Percentiles rank a stretch among this genome's conserved stretches.
phyloP scores from a whole-genome alignment of 2,113 vertebrate genomes.

The Ariopsis seemanni region DNA sequence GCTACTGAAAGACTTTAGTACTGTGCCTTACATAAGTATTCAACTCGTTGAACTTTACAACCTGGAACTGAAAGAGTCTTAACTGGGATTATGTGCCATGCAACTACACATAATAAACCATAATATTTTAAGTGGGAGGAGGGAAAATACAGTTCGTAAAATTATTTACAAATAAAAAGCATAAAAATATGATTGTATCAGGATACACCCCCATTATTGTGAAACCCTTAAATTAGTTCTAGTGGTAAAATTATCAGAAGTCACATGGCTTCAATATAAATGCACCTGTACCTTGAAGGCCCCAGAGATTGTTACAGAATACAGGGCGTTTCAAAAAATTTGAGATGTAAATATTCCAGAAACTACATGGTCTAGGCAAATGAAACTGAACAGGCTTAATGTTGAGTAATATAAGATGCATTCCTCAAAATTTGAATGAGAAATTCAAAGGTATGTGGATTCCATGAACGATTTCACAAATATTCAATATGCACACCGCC shows the following conservation, averaged over 20 bases:
- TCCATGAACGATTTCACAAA: too few species aligned
- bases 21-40: not conserved
- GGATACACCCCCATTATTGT: not conserved
- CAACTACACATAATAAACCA: not conserved
- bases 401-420: too few species aligned
- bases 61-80: not conserved
- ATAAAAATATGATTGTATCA: not conserved
- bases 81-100: not conserved
- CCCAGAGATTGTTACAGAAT: too few species aligned
- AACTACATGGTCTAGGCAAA: too few species aligned
- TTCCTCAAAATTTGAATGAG: too few species aligned
- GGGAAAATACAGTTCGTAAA: not conserved
- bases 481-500: too few species aligned
- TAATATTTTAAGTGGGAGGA: not conserved
- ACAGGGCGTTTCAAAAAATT: too few species aligned
- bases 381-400: too few species aligned
- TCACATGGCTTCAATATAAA: not conserved
- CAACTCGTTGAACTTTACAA: not conserved
- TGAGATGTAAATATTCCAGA: too few species aligned
- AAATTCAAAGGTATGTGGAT: too few species aligned
- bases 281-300: not conserved
- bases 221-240: not conserved
- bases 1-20: not conserved
- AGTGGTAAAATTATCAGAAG: not conserved
- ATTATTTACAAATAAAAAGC: not conserved